Evolutionary conservation across 2,113 vertebrate species (phyloP).

Genomic region (Bubo scandiacus): DNA sequence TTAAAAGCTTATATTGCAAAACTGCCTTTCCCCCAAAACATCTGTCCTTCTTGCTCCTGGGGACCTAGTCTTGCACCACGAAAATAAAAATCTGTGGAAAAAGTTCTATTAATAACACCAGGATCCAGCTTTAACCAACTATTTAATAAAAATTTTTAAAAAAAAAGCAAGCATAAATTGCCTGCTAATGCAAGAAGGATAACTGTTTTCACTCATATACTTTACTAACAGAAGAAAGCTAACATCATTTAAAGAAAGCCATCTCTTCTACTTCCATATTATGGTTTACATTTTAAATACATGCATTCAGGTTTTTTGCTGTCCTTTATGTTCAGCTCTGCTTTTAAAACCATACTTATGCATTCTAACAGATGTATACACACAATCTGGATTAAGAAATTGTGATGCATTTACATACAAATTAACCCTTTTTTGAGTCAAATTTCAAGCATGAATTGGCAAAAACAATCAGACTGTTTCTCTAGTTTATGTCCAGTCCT

Average conservation of each 20-base stretch:
- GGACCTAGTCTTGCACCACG: not conserved
- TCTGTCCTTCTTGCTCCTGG: not conserved
- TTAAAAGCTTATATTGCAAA: slow-evolving; percentile 11
- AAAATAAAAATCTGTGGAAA: not conserved
- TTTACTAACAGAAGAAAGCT: not conserved
- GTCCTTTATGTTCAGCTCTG: not conserved
- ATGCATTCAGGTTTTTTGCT: not conserved
- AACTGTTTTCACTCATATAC: not conserved
- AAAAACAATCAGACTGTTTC: not conserved
- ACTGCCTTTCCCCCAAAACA: not conserved
- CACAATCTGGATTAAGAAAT: not conserved
- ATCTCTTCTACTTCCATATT: not conserved
- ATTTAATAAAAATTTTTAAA: not conserved
- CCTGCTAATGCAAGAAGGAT: not conserved
- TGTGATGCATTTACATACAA: not conserved
- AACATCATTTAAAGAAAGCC: not conserved
- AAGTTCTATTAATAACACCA: not conserved
- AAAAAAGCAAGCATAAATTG: not conserved
- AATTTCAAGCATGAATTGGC: not conserved
- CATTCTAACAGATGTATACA: not conserved
- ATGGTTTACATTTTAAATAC: not conserved
- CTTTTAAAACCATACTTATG: not conserved
- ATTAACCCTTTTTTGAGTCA: not conserved
- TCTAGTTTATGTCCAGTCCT: not conserved
- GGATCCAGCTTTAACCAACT: not conserved